Evolutionary conservation across 1,140 invertebrate genomes (phyloP).

Genomic region (Meteorus sp.): DNA sequence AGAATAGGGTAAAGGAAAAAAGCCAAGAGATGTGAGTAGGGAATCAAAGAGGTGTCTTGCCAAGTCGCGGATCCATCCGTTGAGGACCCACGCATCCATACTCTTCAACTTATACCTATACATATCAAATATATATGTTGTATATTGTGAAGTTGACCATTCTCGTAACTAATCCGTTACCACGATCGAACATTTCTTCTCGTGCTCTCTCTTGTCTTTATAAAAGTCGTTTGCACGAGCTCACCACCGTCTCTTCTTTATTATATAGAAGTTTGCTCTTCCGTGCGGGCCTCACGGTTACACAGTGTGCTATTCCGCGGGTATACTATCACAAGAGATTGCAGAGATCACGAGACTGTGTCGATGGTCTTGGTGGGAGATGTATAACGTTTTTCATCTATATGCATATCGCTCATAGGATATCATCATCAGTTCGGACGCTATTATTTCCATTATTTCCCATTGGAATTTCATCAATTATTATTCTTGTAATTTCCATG

Average conservation of each 20-base stretch:
- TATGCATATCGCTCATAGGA: too few species aligned
- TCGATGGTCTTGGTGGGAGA: too few species aligned
- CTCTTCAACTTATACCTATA: conserved; percentile 26
- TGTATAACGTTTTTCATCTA: too few species aligned
- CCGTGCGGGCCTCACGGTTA: too few species aligned
- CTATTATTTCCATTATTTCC: too few species aligned
- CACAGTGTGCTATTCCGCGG: too few species aligned
- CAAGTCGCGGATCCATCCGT: conserved; percentile 20
- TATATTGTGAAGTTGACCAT: conserved; percentile 32
- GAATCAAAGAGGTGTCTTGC: conserved; percentile 20
- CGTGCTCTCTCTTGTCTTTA: neutral
- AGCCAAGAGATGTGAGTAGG: conserved; percentile 17
- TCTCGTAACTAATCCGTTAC: conserved; percentile 51
- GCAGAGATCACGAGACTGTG: too few species aligned
- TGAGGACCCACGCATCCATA: neutral
- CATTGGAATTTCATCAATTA: too few species aligned
- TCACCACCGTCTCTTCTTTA: neutral
- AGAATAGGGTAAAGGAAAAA: neutral
- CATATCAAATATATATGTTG: conserved; percentile 29
- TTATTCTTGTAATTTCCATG: too few species aligned
- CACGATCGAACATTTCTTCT: conserved; percentile 35
- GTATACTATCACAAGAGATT: too few species aligned
- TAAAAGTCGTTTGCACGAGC: neutral
- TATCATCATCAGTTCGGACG: too few species aligned
- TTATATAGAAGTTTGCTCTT: too few species aligned